phyloP scores from a whole-genome alignment of 2,113 vertebrate species.

The Spilogale gracilis region DNA sequence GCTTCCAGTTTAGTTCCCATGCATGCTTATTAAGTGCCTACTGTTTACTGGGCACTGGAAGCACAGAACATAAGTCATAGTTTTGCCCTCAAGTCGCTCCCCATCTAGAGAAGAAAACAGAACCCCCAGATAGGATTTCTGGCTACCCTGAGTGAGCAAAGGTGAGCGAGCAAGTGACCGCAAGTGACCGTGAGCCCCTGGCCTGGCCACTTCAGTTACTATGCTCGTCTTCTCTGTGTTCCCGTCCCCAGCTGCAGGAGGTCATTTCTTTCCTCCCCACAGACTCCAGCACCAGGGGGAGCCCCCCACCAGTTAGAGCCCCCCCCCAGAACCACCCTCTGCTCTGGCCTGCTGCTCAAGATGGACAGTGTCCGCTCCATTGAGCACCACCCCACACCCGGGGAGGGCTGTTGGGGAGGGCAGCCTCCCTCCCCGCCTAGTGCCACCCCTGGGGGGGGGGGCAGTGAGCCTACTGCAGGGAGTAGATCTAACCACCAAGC shows the following conservation, averaged over 20 bases:
- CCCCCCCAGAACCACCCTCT: background rate
- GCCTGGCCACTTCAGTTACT: rapidly evolving
- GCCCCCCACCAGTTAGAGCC: background rate
- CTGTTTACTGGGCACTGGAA: background rate
- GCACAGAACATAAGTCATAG: background rate
- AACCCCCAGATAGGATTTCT: no score
- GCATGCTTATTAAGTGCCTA: background rate
- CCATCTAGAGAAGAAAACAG: background rate
- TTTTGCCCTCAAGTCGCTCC: background rate
- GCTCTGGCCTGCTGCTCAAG: background rate
- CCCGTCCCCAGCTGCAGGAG: rapidly evolving
- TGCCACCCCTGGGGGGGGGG: background rate
- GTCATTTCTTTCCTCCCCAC: background rate
- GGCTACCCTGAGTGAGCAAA: background rate
- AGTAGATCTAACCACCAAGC: background rate
- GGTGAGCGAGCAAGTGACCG: rapidly evolving
- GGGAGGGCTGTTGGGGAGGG: background rate
- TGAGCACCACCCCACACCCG: background rate
- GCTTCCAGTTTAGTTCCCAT: background rate
- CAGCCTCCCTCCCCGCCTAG: background rate
- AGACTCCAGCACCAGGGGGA: background rate
- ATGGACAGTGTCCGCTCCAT: rapidly evolving
- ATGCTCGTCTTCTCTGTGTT: background rate
- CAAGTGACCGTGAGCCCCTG: background rate
- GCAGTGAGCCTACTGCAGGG: rapidly evolving